Base-by-base conservation (phyloP, 2,797 vertebrate species). In the Peromyscus melanophrys region DNA sequence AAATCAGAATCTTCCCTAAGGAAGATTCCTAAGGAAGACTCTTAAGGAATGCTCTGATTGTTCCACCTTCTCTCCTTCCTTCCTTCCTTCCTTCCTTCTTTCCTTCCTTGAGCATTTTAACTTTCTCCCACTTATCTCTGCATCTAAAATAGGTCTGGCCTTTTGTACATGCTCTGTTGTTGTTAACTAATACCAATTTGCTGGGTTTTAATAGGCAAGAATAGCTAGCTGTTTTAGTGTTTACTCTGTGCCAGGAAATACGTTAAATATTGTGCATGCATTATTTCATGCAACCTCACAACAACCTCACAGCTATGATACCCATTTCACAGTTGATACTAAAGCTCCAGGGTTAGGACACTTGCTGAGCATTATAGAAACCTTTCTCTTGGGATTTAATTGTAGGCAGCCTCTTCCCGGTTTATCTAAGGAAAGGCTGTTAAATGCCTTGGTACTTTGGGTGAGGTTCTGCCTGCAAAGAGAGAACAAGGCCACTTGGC, bases 1-100 rank as follows among this genome's bases (percentile, higher is more conserved):
- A 95, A 88, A 71, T 5, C 4, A 40, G 76, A 71, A 90, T 65
- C 85, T 96, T 63, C 43, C 49, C 55, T n/a, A 46, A 85, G 43
- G 43, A 67, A 55, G 63, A n/a, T 67, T 49, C 29, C 43, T 19
- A 78, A 78, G 76, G 17, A 67, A 49, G 63, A 49, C n/a, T 49
- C 19, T 31, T 11, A 78, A 78, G 76, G 31, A 67, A 49, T 85
- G 63, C 31, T n/a, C 43, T 21, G 13, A 84, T 4, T 46, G 29
- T 65, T 83, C 9, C 43, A 34, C 16, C 29, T 67, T 3, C 31
- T 17, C 49, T 16, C 43, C 21, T 65, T 27, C 21, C 31, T 93
- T 76, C 49, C 2, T 40, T 40, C 43, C 12, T 65, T 12, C 61
- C 17, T 65, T 63, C 17, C 9, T 21, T 84, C 23, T 4, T 67